A percentile compares a stretch with the other conserved stretches of the same genome.
Evolutionary conservation across 2,113 vertebrate genomes (phyloP).

Genomic region (Synodontis membranacea): DNA sequence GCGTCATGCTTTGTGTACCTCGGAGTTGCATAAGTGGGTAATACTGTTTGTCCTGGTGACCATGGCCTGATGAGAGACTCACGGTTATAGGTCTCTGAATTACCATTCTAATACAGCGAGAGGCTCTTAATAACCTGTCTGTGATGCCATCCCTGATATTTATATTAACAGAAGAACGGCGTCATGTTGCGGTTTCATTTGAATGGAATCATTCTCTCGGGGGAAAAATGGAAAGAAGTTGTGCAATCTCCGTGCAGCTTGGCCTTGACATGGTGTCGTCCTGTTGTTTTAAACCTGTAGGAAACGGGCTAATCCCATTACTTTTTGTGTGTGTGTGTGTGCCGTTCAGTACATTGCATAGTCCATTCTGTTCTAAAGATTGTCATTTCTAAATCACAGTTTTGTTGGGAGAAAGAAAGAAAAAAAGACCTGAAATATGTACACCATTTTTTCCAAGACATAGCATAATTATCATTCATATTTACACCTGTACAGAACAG

Average conservation of each 20-base stretch:
- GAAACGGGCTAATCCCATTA: neutral
- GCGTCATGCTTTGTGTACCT: conserved; percentile 22
- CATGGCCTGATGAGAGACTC: conserved; percentile 6
- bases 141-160: conserved; percentile 53
- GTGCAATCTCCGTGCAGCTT: neutral
- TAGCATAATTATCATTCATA: conserved; percentile 45
- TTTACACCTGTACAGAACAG: conserved; percentile 61
- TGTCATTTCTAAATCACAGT: conserved; percentile 76
- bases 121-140: neutral
- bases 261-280: neutral
- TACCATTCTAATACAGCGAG: conserved; percentile 46
- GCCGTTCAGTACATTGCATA: conserved; percentile 65
- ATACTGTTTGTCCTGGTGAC: conserved; percentile 58
- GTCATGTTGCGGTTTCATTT: neutral
- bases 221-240: neutral
- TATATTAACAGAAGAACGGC: conserved; percentile 24
- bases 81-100: conserved; percentile 53
- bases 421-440: conserved; percentile 43
- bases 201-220: neutral
- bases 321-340: too few relatives aligned
- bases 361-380: conserved; percentile 68
- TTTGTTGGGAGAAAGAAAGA: conserved; percentile 47
- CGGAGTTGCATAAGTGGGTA: conserved; percentile 49
- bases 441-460: conserved; percentile 52
- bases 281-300: neutral